Conservation (phyloP, 1,140 invertebrate species). For the Cotesia glomerata region DNA sequence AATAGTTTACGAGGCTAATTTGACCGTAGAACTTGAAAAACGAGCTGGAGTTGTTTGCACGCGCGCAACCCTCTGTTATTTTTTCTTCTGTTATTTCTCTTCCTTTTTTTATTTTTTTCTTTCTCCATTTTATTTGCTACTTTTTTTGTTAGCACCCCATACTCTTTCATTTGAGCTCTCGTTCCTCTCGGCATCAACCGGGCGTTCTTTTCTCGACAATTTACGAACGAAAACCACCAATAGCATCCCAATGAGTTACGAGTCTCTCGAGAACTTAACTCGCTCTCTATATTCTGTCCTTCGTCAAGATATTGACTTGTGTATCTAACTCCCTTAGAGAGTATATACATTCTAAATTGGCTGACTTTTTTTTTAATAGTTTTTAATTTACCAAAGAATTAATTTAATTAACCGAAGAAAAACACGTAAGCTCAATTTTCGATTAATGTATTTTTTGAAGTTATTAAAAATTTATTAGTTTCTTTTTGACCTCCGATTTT, state of each 20-base stretch:
- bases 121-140: neutral
- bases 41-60: conserved; percentile 22
- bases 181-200: conserved; percentile 23
- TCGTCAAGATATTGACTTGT: neutral
- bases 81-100: neutral
- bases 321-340: neutral
- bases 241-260: neutral
- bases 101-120: neutral
- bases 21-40: conserved; percentile 43
- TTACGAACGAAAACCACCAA: conserved; percentile 37
- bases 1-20: conserved; percentile 47
- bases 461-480: too few relatives aligned
- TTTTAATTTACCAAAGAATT: too few relatives aligned
- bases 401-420: too few relatives aligned
- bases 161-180: neutral
- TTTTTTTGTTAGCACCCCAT: neutral
- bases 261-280: neutral
- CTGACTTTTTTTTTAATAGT: too few relatives aligned
- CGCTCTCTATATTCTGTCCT: neutral
- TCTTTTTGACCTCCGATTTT: too few relatives aligned
- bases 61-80: neutral
- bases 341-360: too few relatives aligned
- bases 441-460: too few relatives aligned
- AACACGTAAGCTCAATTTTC: too few relatives aligned
- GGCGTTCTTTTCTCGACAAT: conserved; percentile 34